Evolutionary conservation across 2,888 invertebrate species (phyloP).

Genomic region (Tubulanus polymorphus): DNA sequence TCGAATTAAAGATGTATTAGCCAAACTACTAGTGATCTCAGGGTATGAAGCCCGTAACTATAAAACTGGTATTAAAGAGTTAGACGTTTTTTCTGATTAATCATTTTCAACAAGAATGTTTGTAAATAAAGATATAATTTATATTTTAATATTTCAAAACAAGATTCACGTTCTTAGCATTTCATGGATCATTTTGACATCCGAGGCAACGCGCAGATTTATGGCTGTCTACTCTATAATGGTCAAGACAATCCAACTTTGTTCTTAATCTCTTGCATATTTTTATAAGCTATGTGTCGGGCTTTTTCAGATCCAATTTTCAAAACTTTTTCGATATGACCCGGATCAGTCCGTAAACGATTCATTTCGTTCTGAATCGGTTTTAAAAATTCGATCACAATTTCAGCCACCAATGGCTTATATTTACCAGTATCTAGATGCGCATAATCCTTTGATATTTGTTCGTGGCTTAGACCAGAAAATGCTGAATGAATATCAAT

Average conservation of each 20-base stretch:
- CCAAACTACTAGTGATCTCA: too few species aligned
- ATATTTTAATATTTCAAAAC: too few species aligned
- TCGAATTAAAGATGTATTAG: too few species aligned
- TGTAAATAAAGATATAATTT: too few species aligned
- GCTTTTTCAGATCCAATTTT: constrained; percentile 66
- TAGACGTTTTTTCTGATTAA: too few species aligned
- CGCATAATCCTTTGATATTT: constrained; percentile 66
- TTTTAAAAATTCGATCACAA: constrained; percentile 65
- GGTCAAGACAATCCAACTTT: constrained; percentile 59
- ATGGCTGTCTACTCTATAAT: neutral
- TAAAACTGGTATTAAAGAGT: too few species aligned
- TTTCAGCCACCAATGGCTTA: constrained; percentile 70
- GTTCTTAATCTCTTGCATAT: constrained; percentile 63
- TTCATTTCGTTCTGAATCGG: constrained; percentile 67
- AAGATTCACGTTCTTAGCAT: too few species aligned
- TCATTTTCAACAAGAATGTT: too few species aligned
- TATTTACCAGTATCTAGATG: constrained; percentile 72
- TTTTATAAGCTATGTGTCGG: constrained; percentile 60
- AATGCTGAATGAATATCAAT: constrained; percentile 76
- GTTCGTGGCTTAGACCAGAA: constrained; percentile 63
- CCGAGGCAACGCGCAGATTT: too few species aligned
- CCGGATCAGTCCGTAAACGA: constrained; percentile 61
- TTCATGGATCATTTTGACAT: too few species aligned
- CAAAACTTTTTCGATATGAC: constrained; percentile 64
- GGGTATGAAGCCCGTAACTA: too few species aligned